Percentiles rank a stretch among this genome's conserved stretches.
phyloP scores from a whole-genome alignment of 2,797 vertebrate genomes.

The Orestias chungarensis region DNA sequence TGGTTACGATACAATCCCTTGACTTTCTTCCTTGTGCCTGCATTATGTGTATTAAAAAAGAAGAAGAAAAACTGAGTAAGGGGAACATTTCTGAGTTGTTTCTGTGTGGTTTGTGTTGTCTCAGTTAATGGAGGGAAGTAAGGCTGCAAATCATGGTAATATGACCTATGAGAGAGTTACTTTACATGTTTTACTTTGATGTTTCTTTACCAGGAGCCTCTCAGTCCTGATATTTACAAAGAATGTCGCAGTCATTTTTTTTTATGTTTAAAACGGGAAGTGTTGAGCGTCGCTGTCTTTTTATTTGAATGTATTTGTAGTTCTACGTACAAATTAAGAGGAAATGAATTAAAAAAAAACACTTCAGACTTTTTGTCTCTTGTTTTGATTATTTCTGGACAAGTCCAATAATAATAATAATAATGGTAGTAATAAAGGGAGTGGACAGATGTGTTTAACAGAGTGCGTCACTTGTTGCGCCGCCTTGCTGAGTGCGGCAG shows the following conservation, averaged over 20 bases:
- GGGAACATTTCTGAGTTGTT: conserved; percentile 53
- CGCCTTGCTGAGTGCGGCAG: conserved; percentile 15
- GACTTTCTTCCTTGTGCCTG: conserved; percentile 75
- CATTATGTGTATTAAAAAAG: conserved; percentile 59
- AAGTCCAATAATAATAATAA: not conserved
- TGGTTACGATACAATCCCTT: conserved; percentile 45
- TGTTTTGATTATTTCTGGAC: not conserved
- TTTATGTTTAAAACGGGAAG: conserved; percentile 53
- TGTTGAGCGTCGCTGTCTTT: conserved; percentile 54
- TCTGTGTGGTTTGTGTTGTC: conserved; percentile 55
- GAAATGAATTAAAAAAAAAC: conserved; percentile 65
- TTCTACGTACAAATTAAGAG: conserved; percentile 62
- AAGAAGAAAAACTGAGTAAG: conserved; percentile 46
- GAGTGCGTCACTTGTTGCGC: conserved; percentile 23
- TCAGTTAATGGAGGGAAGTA: conserved; percentile 31
- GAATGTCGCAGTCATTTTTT: conserved; percentile 47
- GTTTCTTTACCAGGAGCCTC: conserved; percentile 50
- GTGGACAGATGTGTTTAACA: not conserved
- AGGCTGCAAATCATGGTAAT: conserved; percentile 58
- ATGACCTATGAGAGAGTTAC: conserved; percentile 30
- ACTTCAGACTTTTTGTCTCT: conserved; percentile 26
- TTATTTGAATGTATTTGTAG: conserved; percentile 70
- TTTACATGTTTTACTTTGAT: conserved; percentile 54
- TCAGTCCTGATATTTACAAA: conserved; percentile 48
- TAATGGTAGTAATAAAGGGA: not conserved